These are phyloP conservation scores for Epizoanthus illoricatus DNA, from an alignment of 92 coral and sea anemone species.

Conservation along the genomic window DNA sequence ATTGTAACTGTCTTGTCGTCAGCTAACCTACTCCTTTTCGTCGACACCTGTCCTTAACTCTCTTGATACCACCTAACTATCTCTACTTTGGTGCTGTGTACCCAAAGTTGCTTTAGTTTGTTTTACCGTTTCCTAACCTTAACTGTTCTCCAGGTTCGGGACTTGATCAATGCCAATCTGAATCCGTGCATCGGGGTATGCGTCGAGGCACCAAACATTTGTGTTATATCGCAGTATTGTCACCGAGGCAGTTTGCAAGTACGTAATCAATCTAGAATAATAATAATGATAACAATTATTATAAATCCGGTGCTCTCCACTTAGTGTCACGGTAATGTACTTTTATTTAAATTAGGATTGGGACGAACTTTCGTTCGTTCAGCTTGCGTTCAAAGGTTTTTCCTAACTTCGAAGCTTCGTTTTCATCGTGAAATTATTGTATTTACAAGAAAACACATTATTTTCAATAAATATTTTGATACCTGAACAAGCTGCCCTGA, in stretches of 20 bases:
- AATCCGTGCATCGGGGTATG: constrained; percentile 72
- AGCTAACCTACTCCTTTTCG: background rate
- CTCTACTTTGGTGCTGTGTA: too few species aligned
- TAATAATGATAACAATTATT: background rate
- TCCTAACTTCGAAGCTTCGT: too few species aligned
- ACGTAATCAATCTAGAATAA: background rate
- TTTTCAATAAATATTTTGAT: too few species aligned
- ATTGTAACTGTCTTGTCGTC: background rate
- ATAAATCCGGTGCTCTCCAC: background rate
- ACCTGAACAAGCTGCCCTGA: too few species aligned
- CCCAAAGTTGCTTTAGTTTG: too few species aligned
- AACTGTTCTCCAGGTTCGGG: constrained; percentile 66
- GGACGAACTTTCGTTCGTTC: too few species aligned
- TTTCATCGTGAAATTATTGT: too few species aligned
- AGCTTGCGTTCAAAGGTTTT: too few species aligned
- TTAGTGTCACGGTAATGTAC: background rate
- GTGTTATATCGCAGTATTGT: constrained; percentile 68
- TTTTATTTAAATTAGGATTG: too few species aligned
- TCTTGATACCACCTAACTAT: too few species aligned
- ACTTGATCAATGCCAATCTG: constrained; percentile 63
- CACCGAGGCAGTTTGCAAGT: constrained; percentile 77
- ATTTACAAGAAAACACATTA: too few species aligned
- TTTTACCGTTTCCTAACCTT: background rate
- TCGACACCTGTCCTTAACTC: too few species aligned
- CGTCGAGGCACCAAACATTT: constrained; percentile 65